Evolutionary conservation across 2,888 invertebrate species (phyloP).

Genomic region (Ormyrus rosae): DNA sequence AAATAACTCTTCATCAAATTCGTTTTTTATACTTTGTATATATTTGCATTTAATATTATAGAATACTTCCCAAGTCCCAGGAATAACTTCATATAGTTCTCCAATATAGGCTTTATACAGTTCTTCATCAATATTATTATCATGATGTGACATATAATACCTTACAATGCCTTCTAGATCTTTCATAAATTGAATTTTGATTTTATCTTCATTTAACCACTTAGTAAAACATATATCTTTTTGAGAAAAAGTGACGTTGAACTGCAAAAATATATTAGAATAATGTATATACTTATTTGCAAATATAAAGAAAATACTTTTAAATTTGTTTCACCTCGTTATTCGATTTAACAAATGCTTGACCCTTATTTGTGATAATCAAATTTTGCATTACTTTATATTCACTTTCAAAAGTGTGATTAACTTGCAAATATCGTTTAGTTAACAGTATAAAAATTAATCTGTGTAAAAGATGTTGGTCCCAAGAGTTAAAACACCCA

Average conservation of each 20-base stretch:
- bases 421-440: not conserved
- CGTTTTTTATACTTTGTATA: not conserved
- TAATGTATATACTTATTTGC: not conserved
- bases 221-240: constrained; percentile 34
- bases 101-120: not conserved
- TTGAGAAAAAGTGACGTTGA: constrained; percentile 18
- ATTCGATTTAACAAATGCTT: constrained; percentile 29
- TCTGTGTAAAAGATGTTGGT: constrained; percentile 10
- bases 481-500: constrained; percentile 41
- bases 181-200: constrained; percentile 19
- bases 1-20: constrained; percentile 44
- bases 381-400: constrained; percentile 32
- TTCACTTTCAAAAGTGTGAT: constrained; percentile 10
- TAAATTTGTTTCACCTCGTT: constrained; percentile 31
- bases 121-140: not conserved
- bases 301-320: not conserved
- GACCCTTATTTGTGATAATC: constrained; percentile 38
- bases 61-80: constrained; percentile 29
- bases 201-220: constrained; percentile 24
- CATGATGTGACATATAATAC: constrained; percentile 13
- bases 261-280: constrained; percentile 34
- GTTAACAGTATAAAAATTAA: constrained; percentile 30
- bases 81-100: not conserved
- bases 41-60: constrained; percentile 9
- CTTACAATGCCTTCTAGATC: constrained; percentile 24